phyloP scores from a whole-genome alignment of 2,888 invertebrate genomes.

The Chaetogeoica ovagalla region DNA sequence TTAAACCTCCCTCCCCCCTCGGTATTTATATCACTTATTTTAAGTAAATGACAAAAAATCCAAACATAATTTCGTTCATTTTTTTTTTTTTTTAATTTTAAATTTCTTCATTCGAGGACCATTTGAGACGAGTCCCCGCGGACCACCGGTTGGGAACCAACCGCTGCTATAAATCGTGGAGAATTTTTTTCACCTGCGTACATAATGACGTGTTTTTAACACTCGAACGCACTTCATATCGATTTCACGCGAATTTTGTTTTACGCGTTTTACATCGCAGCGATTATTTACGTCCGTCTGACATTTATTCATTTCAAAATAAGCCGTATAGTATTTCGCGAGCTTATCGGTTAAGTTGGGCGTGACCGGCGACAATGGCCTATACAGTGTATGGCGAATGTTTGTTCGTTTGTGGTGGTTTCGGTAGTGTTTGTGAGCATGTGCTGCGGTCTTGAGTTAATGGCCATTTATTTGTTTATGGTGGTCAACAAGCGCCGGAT shows the following conservation, averaged over 20 bases:
- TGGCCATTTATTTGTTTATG: conserved; percentile 4
- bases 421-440: neutral
- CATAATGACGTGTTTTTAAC: neutral
- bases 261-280: neutral
- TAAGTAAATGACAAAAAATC: no score
- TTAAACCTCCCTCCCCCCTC: no score
- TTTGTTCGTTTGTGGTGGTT: neutral
- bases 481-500: neutral
- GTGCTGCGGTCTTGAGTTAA: neutral
- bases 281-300: neutral
- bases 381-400: neutral
- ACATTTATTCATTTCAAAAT: neutral
- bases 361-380: neutral
- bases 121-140: no score
- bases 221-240: neutral
- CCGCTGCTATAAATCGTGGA: no score
- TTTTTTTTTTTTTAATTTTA: no score
- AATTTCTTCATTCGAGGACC: no score
- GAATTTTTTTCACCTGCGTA: no score
- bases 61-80: no score
- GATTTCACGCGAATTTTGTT: neutral
- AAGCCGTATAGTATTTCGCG: neutral
- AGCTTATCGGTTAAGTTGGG: neutral
- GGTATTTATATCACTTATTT: no score
- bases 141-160: no score